phyloP scores from a whole-genome alignment of 23 tunicate species.

The Halocynthia aurantium region DNA sequence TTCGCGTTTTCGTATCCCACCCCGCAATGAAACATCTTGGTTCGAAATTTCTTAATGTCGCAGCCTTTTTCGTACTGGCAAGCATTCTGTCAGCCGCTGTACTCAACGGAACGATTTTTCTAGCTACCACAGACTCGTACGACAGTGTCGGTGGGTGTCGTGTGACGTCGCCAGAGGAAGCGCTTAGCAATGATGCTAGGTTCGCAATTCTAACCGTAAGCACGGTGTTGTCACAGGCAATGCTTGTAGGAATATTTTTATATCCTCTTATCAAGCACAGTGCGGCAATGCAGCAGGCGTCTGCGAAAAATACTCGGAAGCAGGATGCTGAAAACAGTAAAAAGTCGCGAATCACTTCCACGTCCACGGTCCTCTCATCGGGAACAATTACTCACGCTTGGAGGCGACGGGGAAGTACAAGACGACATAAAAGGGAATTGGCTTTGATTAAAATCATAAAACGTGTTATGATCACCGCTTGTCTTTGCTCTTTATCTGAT shows the following conservation, averaged over 20 bases:
- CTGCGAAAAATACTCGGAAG: background rate
- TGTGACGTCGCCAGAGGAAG: constrained; percentile 35
- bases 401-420: constrained; percentile 14
- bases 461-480: constrained; percentile 61
- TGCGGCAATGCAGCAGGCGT: constrained; percentile 27
- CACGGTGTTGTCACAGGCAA: constrained; percentile 47
- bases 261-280: constrained; percentile 68
- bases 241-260: constrained; percentile 49
- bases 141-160: constrained; percentile 46
- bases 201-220: constrained; percentile 59
- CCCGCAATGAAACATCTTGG: constrained; percentile 78
- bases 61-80: constrained; percentile 35
- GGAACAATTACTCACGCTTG: background rate
- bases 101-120: constrained; percentile 46
- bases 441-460: constrained; percentile 29
- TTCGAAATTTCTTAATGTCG: constrained; percentile 7
- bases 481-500: constrained; percentile 58
- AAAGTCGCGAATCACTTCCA: background rate
- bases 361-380: background rate
- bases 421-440: constrained; percentile 27
- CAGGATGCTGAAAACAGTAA: background rate
- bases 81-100: constrained; percentile 41
- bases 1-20: constrained; percentile 50
- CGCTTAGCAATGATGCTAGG: constrained; percentile 14
- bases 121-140: constrained; percentile 18